Evolutionary conservation across 2,113 vertebrate genomes (phyloP), one percentile per base, ranked within the genome.

Genomic region (Embiotoca jacksoni): DNA sequence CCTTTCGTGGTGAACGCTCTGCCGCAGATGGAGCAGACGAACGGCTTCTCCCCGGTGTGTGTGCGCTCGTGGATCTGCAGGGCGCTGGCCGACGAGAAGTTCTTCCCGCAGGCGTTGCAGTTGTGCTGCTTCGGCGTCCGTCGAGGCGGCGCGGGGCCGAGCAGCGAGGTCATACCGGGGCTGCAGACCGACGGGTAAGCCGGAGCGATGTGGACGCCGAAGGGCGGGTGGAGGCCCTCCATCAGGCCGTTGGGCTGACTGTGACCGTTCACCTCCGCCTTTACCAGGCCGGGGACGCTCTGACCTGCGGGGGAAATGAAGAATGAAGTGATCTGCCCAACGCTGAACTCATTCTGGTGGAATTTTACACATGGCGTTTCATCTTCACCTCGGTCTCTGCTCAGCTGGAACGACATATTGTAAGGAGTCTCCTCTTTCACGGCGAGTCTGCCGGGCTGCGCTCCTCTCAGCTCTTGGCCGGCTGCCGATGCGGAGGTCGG

Each of bases 1-100:
- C 98, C 98, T 94, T 99, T 99, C 71, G 98, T 99, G 93, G 98
- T 99, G 94, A 99, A 99, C 65, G 98, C 98, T 93, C 98, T 94
- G 83, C 98, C 97, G 55, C 98, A 99, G 93, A 99, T 94, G 85
- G 97, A 97, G 93, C 98, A 99, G 90, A 97, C 96, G 52, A 99
- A 99, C 0, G 98, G 98, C 91, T 99, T 99, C 95, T 99, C 98
- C 75, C 98, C 98, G 0, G 98, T 99, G 95, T 99, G 98, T 15
- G 97, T 99, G 85, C 98, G 97, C 91, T 99, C 97, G 4, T 99
- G 98, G 94, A 99, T 99, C 96, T 99, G 98, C 78, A 99, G 95
- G 70, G 98, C 98, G 64, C 98, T 99, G 92, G 97, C 98, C 7
- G 98, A 99, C 16, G 98, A 99, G 95, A 99, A 99, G 95, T 98